Evolutionary conservation across 2,797 vertebrate genomes (phyloP), one percentile per base, ranked within the genome.

Genomic region (Myioborus melanocephalus): DNA sequence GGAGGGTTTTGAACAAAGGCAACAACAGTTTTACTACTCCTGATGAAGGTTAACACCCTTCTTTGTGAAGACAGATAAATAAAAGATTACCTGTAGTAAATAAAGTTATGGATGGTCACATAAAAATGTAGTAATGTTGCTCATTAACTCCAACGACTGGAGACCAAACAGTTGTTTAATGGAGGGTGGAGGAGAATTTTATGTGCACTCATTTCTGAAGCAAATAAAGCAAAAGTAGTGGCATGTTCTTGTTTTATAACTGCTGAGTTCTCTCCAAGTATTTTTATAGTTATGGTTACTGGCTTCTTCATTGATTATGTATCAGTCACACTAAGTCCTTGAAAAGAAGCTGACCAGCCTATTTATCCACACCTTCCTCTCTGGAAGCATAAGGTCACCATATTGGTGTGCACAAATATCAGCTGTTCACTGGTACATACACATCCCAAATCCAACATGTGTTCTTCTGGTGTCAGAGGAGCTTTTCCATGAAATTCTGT

Each of bases 101-200:
- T 83, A 92, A 73, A 94, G 26, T 41, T 80, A 92, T 64, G n/a
- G 41, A 80, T 73, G 19, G 28, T 87, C 87, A 80, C 61, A 92
- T 92, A 89, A 95, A 95, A 95, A 65, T 87, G 39, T 39, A 75
- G 24, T 85, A 71, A n/a, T 87, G 59, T 89, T 95, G 57, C 41
- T 91, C 57, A 95, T 95, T 93, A 94, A 83, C 82, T 96, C 72
- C 60, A 41, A 55, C 80, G 76, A 92, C 10, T 85, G 72, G 82
- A 83, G 47, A 81, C 50, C 55, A 91, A 94, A 57, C 19, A 83
- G 35, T 35, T 65, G 26, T 85, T 95, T 92, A 87, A 94, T 80
- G 76, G 73, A 76, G 68, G n/a, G 41, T 94, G 35, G 78, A 83
- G 49, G 64, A 44, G 50, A 85, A 73, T 80, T 94, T 92, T 92